Percentiles rank a stretch among this genome's conserved stretches.
phyloP scores from a whole-genome alignment of 1,140 invertebrate species.

The Tetragnatha versicolor region DNA sequence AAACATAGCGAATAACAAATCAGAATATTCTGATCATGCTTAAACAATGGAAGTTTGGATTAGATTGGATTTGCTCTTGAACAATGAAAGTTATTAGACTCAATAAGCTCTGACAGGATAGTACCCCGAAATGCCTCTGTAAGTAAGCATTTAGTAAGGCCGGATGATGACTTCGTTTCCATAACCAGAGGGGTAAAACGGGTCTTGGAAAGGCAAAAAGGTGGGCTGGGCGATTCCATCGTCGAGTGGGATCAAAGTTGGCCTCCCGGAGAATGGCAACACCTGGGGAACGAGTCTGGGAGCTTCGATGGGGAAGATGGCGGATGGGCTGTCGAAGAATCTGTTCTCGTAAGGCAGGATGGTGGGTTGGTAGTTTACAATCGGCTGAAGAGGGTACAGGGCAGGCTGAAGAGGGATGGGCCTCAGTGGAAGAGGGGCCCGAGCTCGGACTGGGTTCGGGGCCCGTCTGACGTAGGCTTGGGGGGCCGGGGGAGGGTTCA shows the following conservation, averaged over 20 bases:
- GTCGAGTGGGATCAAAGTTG: background rate
- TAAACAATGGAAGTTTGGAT: too few relatives aligned
- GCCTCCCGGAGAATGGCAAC: background rate
- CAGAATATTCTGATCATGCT: too few relatives aligned
- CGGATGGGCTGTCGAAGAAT: background rate
- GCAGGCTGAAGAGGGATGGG: constrained; percentile 4
- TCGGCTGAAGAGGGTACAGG: background rate
- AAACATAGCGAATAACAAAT: too few relatives aligned
- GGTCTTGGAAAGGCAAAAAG: too few relatives aligned
- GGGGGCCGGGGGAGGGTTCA: background rate
- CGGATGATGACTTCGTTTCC: too few relatives aligned
- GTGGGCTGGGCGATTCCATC: too few relatives aligned
- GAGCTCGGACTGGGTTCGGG: background rate
- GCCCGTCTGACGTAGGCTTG: background rate
- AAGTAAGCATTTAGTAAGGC: too few relatives aligned
- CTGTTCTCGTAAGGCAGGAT: background rate
- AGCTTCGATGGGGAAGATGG: background rate
- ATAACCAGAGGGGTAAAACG: too few relatives aligned
- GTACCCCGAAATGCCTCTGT: too few relatives aligned
- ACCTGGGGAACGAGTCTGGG: background rate
- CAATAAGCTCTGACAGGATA: too few relatives aligned
- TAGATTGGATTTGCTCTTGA: too few relatives aligned
- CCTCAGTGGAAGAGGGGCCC: background rate
- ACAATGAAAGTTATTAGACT: too few relatives aligned
- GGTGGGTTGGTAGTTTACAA: background rate